These are phyloP conservation scores for Macrochelys suwanniensis DNA, from an alignment of 2,797 vertebrate species.

Conservation along the genomic window DNA sequence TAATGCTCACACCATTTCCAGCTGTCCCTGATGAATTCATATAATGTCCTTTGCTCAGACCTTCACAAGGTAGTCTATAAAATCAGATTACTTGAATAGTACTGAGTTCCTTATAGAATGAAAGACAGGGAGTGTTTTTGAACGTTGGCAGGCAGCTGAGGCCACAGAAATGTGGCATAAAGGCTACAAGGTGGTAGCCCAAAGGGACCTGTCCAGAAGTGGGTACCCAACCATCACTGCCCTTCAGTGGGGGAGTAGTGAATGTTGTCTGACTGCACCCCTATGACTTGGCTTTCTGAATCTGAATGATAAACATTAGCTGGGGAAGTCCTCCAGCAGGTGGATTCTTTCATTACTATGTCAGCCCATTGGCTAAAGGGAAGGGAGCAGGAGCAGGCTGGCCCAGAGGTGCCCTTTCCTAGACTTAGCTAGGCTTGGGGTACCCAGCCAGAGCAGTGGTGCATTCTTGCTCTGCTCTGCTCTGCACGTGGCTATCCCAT, in stretches of 20 bases:
- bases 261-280: neutral
- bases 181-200: fast-evolving
- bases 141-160: fast-evolving
- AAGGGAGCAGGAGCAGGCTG: neutral
- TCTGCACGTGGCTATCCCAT: neutral
- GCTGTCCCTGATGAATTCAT: neutral
- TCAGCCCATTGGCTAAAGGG: neutral
- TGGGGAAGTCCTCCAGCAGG: neutral
- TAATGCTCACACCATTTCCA: neutral
- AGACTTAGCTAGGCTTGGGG: neutral
- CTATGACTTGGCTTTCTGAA: neutral
- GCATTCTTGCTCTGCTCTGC: neutral
- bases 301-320: neutral
- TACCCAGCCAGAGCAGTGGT: neutral
- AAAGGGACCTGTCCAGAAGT: neutral
- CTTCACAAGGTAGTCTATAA: neutral
- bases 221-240: neutral
- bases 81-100: neutral
- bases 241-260: neutral
- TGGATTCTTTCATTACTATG: neutral
- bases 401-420: neutral
- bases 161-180: fast-evolving
- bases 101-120: neutral
- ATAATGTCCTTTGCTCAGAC: fast-evolving
- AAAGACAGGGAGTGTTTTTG: fast-evolving